Evolutionary conservation across 2,797 vertebrate genomes (phyloP), one percentile per base, ranked within the genome.

Genomic region (Peromyscus aztecus): DNA sequence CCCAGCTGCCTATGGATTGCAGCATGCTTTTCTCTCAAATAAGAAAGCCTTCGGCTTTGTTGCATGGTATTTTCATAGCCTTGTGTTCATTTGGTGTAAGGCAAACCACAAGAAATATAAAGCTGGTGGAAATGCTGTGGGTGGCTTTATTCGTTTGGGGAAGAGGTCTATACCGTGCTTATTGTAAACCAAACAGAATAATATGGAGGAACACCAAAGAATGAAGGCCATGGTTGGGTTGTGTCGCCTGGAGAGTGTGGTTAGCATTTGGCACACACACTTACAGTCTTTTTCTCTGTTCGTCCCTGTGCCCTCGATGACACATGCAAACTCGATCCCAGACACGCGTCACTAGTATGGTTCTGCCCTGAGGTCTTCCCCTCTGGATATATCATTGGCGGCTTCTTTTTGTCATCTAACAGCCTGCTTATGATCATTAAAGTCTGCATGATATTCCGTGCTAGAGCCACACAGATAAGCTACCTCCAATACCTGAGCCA

Each of bases 141-240:
- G 31, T 77, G 37, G 86, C 17, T 87, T 91, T 87, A 67, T 21
- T 86, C 49, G 40, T 80, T 81, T 10, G 16, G n/a, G 34, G 23
- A 61, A 90, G 90, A 6, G 52, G 14, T 57, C 37, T 91, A 71
- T 55, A 40, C 67, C 6, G 31, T 46, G n/a, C 4, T 69, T 43
- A 34, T 82, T 89, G 14, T 75, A 91, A 91, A 96, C 49, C 81
- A 94, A 89, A 95, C 59, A 63, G 49, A 92, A 57, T 4, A n/a
- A 78, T 65, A 80, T 16, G 86, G 71, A 57, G 86, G 93, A 95
- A 34, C 67, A 14, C 40, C 31, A 77, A 94, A 59, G 57, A 43
- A 85, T 52, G 34, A 40, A 86, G 52, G 21, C 24, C 9, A 12
- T 0, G 37, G 16, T 83, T 27, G 7, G 59, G 29, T n/a, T 57